Percentiles rank a stretch among this genome's conserved stretches.
Conservation (phyloP, 2,113 vertebrate genomes). For the Sciurus niger region DNA sequence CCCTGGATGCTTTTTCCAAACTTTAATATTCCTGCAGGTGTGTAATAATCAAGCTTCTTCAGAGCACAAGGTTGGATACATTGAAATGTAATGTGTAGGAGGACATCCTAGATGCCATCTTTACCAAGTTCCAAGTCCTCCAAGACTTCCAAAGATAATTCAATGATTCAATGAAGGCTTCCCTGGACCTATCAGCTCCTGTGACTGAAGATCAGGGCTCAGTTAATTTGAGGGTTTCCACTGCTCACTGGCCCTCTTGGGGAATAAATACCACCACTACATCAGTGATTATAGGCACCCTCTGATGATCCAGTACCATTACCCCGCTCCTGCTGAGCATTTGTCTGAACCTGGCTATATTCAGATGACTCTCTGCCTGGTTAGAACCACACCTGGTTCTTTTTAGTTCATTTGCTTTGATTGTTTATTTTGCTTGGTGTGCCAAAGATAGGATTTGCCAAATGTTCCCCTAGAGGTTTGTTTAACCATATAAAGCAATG, state of each 20-base stretch:
- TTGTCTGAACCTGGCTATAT: not conserved
- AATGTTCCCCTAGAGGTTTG: not conserved
- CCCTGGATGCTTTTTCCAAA: slow-evolving; percentile 12
- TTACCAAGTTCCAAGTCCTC: not conserved
- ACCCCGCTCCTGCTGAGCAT: not conserved
- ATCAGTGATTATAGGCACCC: not conserved
- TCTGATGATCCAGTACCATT: not conserved
- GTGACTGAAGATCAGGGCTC: not conserved
- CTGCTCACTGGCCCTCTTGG: not conserved
- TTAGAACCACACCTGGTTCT: not conserved
- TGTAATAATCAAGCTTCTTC: slow-evolving; percentile 22
- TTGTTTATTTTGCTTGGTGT: not conserved
- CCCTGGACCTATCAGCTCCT: not conserved
- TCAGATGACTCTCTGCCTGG: not conserved
- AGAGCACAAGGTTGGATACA: not conserved
- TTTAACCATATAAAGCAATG: not conserved
- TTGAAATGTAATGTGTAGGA: not conserved
- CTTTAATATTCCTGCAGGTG: not conserved
- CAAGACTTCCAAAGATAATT: not conserved
- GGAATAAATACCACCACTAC: not conserved
- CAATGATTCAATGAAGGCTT: not conserved
- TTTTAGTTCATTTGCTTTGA: not conserved
- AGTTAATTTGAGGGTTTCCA: not conserved
- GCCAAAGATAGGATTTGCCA: not conserved
- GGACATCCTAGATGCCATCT: not conserved